Evolutionary conservation across 1,140 invertebrate species (phyloP), one percentile per base, ranked within the genome.

Genomic region (Musca vetustissima): DNA sequence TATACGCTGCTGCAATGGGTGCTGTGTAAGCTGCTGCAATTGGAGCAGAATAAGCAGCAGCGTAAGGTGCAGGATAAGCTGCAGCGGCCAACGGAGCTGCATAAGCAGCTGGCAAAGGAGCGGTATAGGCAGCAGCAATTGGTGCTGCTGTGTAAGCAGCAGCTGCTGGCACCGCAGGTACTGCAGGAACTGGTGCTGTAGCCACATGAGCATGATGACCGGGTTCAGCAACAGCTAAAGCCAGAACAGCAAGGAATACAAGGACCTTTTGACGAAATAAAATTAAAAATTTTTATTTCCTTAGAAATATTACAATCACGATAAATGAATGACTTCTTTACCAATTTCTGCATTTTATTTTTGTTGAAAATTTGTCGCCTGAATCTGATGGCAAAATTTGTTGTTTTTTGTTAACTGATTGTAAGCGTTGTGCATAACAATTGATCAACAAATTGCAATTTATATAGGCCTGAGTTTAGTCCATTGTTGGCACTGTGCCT

Each of bases 401-500:
- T 61, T 61, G 28, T 36, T 52, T 61, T 6, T 43, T 43, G 57
- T 61, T 61, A 61, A 61, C 57, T 61, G 57, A 61, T 61, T 61
- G 57, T 14, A 61, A 61, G 8, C 21, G 57, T 61, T 61, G 36
- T 61, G 57, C n/a, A 61, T 61, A 19, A n/a, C 19, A 36, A 61
- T 36, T 61, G 28, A 13, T n/a, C 57, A 36, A 36, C 4, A 61
- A 43, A 19, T 32, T 19, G 57, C 19, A 61, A 36, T 61, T 61
- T 61, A 61, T 61, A 61, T 36, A 57, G 22, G 25, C 25, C 25
- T 36, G 14, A 28, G 55, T 59, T 28, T 24, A 32, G 9, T 22
- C 17, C 55, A 25, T 28, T 36, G 28, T 61, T 61, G 57, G 57
- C 57, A 61, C 11, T 17, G 0, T 61, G 57, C 57, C 57, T 61